Conservation (phyloP, 2,888 invertebrate species). For the Coleophora flavipennella region DNA sequence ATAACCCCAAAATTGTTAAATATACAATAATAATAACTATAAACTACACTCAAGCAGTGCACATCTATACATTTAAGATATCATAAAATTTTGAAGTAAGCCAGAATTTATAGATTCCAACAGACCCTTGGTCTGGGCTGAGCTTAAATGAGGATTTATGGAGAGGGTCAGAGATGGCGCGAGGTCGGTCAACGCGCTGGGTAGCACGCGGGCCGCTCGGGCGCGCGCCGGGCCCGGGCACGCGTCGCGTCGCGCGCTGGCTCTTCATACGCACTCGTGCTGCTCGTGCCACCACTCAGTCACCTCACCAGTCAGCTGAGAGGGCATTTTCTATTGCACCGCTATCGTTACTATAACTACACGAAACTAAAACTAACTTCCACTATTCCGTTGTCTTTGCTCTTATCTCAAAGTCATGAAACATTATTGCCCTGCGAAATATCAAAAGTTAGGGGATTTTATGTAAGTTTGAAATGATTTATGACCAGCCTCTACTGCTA, state of each 20-base stretch:
- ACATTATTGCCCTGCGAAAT: no score
- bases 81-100: constrained; percentile 26
- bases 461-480: constrained; percentile 20
- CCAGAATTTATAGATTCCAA: constrained; percentile 33
- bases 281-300: constrained; percentile 10
- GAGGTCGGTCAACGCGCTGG: constrained; percentile 45
- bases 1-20: no score
- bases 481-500: constrained; percentile 14
- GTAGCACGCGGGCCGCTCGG: constrained; percentile 22
- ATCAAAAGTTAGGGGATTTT: no score
- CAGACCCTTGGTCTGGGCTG: constrained; percentile 49
- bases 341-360: constrained; percentile 1
- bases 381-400: no score
- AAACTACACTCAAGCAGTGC: no score
- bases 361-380: no score
- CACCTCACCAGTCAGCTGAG: constrained; percentile 12
- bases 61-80: no score
- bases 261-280: neutral
- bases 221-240: constrained; percentile 9
- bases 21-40: no score
- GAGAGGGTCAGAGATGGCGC: constrained; percentile 59
- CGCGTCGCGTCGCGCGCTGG: constrained; percentile 8
- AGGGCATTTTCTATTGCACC: constrained; percentile 20
- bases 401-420: constrained; percentile 8
- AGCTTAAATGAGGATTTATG: constrained; percentile 66